Base-by-base conservation (phyloP, 92 coral and sea anemone genomes). In the Palythoa heliodiscus region DNA sequence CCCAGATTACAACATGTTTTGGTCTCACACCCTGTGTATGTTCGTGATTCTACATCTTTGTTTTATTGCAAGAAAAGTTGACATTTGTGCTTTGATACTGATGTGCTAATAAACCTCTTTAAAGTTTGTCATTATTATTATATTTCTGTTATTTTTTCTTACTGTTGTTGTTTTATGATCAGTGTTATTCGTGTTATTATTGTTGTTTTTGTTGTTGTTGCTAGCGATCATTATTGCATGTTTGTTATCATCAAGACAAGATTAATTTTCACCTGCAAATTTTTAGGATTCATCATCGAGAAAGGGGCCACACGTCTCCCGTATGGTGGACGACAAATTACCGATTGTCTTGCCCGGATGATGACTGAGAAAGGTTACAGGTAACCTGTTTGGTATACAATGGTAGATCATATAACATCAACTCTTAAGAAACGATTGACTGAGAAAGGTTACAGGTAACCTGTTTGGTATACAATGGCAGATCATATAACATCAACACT, bases 311-410 rank as follows among this genome's bases (percentile, higher is more conserved):
- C 92, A 29, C 88, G 93, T 83, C 87, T 95, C 52, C 98, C 98
- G 0, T 95, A 90, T 53, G 98, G 98, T 14, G 98, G 98, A 67
- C 87, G 98, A 19, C 98, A 94, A 53, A 87, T 94, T 73, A 95
- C 98, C 0, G 98, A 95, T 77, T 90, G 90, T 43, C 87, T 95
- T 22, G 91, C 91, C 15, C 87, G 98, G 25, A 47, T 93, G 87
- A 72, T 95, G 75, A 90, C 98, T 22, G 97, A 95, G 50, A 89
- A 93, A 55, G 98, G 98, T 55, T 84, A 92, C 82, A 91, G 98
- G 98, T 95, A 87, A 25, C 40, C 7, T 14, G 16, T 16, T 12
- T 50, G 20, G 19, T 7, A 35, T 16, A 23, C 1, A n/a, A 12
- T n/a, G 35, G 35, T 1, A 29, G 35, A 29, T 29, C 35, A 29